Conservation (phyloP, 2,888 invertebrate species). For the Bombylius discolor region DNA sequence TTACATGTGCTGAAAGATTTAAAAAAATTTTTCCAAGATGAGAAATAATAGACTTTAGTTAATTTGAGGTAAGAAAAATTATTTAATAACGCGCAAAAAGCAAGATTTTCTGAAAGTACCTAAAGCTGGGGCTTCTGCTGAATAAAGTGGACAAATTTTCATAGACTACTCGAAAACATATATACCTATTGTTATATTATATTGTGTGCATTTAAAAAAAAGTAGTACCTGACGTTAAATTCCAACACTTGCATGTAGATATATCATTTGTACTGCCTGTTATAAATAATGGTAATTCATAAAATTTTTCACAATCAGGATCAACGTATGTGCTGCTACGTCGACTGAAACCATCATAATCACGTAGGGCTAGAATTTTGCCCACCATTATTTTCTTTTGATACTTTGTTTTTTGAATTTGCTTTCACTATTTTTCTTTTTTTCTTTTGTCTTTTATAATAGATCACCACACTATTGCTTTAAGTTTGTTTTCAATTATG, state of each 20-base stretch:
- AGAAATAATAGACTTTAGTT: no score
- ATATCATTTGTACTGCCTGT: constrained; percentile 34
- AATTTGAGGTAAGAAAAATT: no score
- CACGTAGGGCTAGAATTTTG: constrained; percentile 33
- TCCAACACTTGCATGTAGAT: constrained; percentile 34
- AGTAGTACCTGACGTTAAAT: constrained; percentile 31
- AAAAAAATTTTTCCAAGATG: no score
- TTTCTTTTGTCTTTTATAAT: constrained; percentile 2
- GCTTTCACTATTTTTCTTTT: neutral
- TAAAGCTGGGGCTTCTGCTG: no score
- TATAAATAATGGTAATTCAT: constrained; percentile 32
- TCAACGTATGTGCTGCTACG: constrained; percentile 37
- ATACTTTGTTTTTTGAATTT: constrained; percentile 1
- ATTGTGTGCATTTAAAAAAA: no score
- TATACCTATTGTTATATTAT: no score
- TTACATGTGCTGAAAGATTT: no score
- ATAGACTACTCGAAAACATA: no score
- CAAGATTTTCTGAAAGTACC: no score
- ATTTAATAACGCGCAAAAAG: no score
- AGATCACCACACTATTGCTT: no score
- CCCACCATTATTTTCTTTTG: constrained; percentile 27
- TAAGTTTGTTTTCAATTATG: neutral
- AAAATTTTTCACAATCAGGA: constrained; percentile 37
- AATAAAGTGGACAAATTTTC: no score
- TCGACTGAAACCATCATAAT: constrained; percentile 34